Percentiles rank a stretch among this genome's conserved stretches.
phyloP scores from a whole-genome alignment of 2,797 vertebrate genomes.

The Lateolabrax maculatus region DNA sequence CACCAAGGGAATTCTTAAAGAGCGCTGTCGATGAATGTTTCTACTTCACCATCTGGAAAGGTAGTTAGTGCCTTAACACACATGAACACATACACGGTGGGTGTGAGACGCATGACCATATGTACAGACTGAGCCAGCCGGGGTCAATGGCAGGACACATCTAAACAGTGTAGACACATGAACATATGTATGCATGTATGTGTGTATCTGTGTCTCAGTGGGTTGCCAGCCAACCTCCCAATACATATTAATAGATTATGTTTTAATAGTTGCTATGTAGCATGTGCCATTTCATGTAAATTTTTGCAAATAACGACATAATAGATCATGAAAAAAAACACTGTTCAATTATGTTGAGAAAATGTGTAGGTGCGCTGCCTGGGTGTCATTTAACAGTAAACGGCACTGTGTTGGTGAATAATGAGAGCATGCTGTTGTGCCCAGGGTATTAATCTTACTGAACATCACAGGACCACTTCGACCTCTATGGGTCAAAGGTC shows the following conservation, averaged over 20 bases:
- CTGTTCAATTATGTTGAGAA: not conserved
- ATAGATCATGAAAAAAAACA: not conserved
- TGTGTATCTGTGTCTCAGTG: too few relatives aligned
- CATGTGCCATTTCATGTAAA: not conserved
- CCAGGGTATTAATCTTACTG: conserved; percentile 87
- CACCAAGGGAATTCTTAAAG: conserved; percentile 47
- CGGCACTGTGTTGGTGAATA: conserved; percentile 78
- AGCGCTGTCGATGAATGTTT: conserved; percentile 54
- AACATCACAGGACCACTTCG: conserved; percentile 81
- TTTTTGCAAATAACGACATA: not conserved
- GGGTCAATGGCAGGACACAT: conserved; percentile 68
- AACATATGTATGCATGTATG: conserved; percentile 25
- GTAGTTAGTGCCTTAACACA: conserved; percentile 71
- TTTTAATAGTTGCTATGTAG: not conserved
- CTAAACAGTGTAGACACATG: conserved; percentile 56
- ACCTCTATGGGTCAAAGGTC: conserved; percentile 84
- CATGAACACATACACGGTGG: conserved; percentile 62
- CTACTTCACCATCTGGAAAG: conserved; percentile 77
- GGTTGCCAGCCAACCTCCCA: too few relatives aligned
- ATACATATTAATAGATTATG: not conserved
- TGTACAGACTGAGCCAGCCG: conserved; percentile 62
- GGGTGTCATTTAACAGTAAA: conserved; percentile 75
- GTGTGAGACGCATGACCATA: conserved; percentile 70
- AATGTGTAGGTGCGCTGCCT: conserved; percentile 15
- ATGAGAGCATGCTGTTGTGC: conserved; percentile 72